Percentiles rank a stretch among this genome's conserved stretches.
phyloP scores from a whole-genome alignment of 1,140 invertebrate genomes.

The Chrysoperla carnea region DNA sequence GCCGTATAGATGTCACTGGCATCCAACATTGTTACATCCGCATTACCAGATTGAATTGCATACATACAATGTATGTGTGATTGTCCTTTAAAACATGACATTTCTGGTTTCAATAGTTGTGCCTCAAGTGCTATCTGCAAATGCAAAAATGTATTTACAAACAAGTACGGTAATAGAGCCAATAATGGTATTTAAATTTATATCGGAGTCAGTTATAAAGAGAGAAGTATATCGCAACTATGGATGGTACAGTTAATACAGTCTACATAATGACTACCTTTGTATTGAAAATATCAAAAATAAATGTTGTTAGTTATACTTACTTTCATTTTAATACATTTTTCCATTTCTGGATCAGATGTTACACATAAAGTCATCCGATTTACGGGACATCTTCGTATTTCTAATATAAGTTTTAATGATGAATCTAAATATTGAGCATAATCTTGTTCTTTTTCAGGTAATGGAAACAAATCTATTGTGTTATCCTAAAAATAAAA shows the following conservation, averaged over 20 bases:
- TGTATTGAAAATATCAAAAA: background rate
- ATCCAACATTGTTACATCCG: conserved; percentile 82
- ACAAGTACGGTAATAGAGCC: too few species aligned
- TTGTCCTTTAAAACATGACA: conserved; percentile 69
- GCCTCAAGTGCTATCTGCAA: conserved; percentile 66
- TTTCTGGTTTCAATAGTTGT: conserved; percentile 72
- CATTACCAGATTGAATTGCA: conserved; percentile 49
- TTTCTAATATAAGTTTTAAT: conserved; percentile 46
- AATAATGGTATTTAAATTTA: too few species aligned
- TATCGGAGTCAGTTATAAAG: too few species aligned
- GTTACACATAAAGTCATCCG: conserved; percentile 76
- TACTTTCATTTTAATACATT: conserved; percentile 90
- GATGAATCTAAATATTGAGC: conserved; percentile 37
- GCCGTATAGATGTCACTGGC: conserved; percentile 88
- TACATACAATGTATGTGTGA: conserved; percentile 86
- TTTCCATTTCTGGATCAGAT: conserved; percentile 74
- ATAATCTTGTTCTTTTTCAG: conserved; percentile 40
- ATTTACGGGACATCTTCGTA: conserved; percentile 63
- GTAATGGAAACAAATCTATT: conserved; percentile 36
- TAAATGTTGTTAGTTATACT: conserved; percentile 10
- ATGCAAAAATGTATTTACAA: too few species aligned
- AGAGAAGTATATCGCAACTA: too few species aligned
- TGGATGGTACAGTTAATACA: too few species aligned
- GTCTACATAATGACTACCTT: too few species aligned
- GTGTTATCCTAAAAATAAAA: conserved; percentile 43